These are phyloP conservation scores for Nanorana parkeri DNA, from an alignment of 2,113 vertebrate species.

Conservation along the genomic window DNA sequence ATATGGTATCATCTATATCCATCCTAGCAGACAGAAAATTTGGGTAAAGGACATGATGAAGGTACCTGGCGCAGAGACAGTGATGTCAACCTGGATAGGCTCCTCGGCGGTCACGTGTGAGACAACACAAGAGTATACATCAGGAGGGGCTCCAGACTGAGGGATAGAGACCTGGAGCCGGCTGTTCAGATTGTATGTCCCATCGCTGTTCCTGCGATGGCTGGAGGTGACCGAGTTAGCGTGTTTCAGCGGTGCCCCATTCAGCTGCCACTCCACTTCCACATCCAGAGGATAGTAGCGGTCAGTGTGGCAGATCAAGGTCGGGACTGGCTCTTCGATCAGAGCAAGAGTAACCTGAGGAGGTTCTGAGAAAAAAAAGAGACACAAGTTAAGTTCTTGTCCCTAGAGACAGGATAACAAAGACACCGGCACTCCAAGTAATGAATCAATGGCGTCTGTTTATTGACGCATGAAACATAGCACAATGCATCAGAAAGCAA, in stretches of 20 bases:
- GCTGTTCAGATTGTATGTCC: slow-evolving; percentile 78
- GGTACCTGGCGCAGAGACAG: slow-evolving; percentile 60
- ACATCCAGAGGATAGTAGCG: slow-evolving; percentile 70
- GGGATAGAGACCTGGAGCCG: slow-evolving; percentile 66
- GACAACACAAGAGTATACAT: slow-evolving; percentile 77
- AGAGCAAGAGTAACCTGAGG: slow-evolving; percentile 51
- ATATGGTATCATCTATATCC: background rate
- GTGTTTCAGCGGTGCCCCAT: slow-evolving; percentile 60
- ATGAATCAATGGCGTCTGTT: no score
- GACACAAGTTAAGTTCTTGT: slow-evolving; percentile 29
- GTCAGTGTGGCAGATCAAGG: slow-evolving; percentile 59
- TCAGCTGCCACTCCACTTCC: slow-evolving; percentile 62
- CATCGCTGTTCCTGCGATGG: slow-evolving; percentile 74
- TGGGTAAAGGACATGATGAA: background rate
- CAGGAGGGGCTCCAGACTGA: slow-evolving; percentile 62
- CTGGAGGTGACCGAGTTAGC: slow-evolving; percentile 70
- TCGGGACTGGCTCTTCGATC: rapidly evolving
- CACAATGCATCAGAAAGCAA: no score
- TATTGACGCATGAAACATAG: no score
- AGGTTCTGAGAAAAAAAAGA: slow-evolving; percentile 61
- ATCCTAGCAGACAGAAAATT: background rate
- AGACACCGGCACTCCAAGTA: no score
- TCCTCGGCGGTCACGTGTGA: slow-evolving; percentile 70
- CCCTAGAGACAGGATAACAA: no score
- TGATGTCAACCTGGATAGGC: slow-evolving; percentile 53